A percentile compares a stretch with the other conserved stretches of the same genome.
phyloP scores from a whole-genome alignment of 2,888 invertebrate genomes.

The Brenthis hecate region DNA sequence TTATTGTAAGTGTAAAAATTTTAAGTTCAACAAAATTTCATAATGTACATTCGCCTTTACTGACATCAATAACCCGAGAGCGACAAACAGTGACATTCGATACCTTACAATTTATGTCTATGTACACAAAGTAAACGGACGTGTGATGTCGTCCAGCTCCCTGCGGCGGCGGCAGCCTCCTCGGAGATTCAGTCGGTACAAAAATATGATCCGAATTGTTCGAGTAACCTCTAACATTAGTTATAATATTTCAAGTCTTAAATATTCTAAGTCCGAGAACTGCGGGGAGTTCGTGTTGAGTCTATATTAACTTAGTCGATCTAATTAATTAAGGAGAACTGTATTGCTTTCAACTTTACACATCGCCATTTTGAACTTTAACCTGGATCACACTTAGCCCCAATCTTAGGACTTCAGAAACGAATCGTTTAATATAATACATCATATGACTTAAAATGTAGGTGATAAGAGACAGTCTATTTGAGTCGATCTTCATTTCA shows the following conservation, averaged over 20 bases:
- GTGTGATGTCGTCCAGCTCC: not conserved
- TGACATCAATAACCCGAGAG: not conserved
- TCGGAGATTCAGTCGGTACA: conserved; percentile 19
- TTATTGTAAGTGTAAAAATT: no score
- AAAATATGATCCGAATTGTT: conserved; percentile 19
- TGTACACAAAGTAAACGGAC: conserved; percentile 22
- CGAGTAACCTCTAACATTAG: conserved; percentile 15
- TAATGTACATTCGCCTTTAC: conserved; percentile 3
- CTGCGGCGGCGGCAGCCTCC: not conserved
- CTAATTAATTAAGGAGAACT: not conserved
- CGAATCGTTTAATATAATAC: not conserved
- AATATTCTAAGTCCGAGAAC: conserved; percentile 14
- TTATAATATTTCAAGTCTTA: conserved; percentile 17
- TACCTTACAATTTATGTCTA: conserved; percentile 19
- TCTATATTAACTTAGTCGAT: conserved; percentile 12
- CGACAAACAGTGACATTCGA: conserved; percentile 9
- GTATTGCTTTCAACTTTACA: not conserved
- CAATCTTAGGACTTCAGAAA: not conserved
- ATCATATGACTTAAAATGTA: no score
- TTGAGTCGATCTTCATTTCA: no score
- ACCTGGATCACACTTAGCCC: conserved; percentile 1
- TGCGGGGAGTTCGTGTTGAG: conserved; percentile 6
- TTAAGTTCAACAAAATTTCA: not conserved
- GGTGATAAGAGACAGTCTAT: no score
- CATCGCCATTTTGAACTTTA: not conserved